Conservation (phyloP, 2,797 vertebrate species). For the Ibycter americanus region DNA sequence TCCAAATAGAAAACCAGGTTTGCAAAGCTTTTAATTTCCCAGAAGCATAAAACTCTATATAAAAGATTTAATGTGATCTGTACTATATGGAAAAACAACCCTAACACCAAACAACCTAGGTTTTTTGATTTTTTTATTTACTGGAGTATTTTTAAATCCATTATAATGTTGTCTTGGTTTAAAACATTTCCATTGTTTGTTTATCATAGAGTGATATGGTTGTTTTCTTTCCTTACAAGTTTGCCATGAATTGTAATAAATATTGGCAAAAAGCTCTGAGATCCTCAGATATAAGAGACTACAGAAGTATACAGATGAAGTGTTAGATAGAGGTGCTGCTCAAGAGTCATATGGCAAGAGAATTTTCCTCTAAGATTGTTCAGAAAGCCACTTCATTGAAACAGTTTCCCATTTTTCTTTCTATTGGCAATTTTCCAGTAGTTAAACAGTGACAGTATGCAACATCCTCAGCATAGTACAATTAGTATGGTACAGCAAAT, state of each 20-base stretch:
- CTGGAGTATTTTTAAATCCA: not conserved
- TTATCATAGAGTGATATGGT: not conserved
- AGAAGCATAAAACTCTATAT: not conserved
- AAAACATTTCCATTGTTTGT: not conserved
- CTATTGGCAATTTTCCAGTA: not conserved
- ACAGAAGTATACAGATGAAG: not conserved
- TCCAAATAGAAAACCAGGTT: not conserved
- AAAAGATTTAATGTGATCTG: not conserved
- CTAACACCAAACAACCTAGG: not conserved
- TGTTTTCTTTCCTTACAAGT: not conserved
- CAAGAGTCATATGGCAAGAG: not conserved
- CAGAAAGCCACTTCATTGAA: conserved; percentile 8
- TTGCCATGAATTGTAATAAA: not conserved
- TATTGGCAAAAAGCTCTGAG: not conserved
- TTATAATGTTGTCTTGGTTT: not conserved
- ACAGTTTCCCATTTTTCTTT: conserved; percentile 27
- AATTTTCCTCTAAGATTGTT: not conserved
- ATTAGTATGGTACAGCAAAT: not conserved
- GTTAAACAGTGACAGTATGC: conserved; percentile 1
- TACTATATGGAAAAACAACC: not conserved
- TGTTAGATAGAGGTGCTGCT: not conserved
- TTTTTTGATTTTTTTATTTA: not conserved
- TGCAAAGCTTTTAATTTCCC: not conserved
- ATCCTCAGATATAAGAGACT: not conserved
- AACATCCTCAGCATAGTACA: not conserved